A percentile compares a stretch with the other conserved stretches of the same genome.
phyloP scores from a whole-genome alignment of 2,797 vertebrate genomes.

The Pempheris klunzingeri region DNA sequence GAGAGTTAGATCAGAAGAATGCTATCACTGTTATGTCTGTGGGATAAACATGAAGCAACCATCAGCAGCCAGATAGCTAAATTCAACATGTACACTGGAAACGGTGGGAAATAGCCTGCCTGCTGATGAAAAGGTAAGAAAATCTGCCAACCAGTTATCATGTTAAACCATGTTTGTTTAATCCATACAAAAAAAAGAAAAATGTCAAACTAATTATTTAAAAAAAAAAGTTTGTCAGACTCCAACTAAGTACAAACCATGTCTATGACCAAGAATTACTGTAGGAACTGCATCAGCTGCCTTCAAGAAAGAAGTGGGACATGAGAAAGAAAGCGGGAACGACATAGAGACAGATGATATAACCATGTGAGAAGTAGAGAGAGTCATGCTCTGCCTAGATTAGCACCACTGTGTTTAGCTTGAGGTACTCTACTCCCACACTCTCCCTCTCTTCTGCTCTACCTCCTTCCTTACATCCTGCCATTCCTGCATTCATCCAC shows the following conservation, averaged over 20 bases:
- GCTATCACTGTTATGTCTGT: no score
- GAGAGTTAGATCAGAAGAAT: neutral
- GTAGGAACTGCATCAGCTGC: neutral
- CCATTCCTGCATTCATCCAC: conserved; percentile 43
- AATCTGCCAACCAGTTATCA: no score
- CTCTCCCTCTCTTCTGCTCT: conserved; percentile 44
- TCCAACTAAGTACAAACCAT: neutral
- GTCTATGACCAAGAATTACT: conserved; percentile 25
- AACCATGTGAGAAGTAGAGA: conserved; percentile 62
- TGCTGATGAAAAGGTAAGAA: no score
- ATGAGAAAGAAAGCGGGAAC: conserved; percentile 8
- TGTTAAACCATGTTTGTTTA: neutral
- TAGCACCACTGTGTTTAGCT: conserved; percentile 59
- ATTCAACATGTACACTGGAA: no score
- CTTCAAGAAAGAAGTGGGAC: conserved; percentile 11
- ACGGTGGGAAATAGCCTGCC: no score
- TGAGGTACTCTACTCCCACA: conserved; percentile 64
- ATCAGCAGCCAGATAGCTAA: neutral
- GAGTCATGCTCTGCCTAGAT: conserved; percentile 62
- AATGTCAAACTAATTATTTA: neutral
- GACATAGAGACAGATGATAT: conserved; percentile 54
- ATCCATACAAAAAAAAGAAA: neutral
- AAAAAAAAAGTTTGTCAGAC: conserved; percentile 13
- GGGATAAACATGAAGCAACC: neutral
- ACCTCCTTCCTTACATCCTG: conserved; percentile 26